These are phyloP conservation scores for Littorina saxatilis DNA, from an alignment of 1,140 invertebrate genomes.

Conservation along the genomic window DNA sequence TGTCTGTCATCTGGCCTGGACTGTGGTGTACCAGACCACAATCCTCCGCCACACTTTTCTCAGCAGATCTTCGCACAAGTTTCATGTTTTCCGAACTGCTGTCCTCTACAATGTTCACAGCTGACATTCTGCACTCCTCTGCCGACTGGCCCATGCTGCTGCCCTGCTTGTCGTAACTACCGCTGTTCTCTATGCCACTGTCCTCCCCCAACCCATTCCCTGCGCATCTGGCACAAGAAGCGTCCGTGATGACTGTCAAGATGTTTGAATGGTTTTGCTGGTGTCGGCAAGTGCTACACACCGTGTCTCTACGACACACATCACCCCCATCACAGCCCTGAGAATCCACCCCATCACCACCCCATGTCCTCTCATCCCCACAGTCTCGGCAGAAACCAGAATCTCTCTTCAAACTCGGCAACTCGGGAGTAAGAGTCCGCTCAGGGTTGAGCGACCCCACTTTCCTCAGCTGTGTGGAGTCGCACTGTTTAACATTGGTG, in stretches of 20 bases:
- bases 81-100: conserved; percentile 50
- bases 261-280: too few species aligned
- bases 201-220: background rate
- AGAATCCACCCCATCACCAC: too few species aligned
- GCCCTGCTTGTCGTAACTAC: background rate
- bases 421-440: background rate
- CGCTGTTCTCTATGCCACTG: conserved; percentile 18
- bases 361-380: too few species aligned
- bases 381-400: too few species aligned
- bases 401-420: background rate
- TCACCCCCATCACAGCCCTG: too few species aligned
- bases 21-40: too few species aligned
- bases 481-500: background rate
- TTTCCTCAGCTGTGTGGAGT: background rate
- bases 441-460: conserved; percentile 1
- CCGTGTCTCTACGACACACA: too few species aligned
- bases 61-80: conserved; percentile 42
- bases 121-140: conserved; percentile 49
- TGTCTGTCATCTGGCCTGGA: too few species aligned
- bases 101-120: conserved; percentile 51
- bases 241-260: too few species aligned
- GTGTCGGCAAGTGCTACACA: too few species aligned
- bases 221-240: background rate
- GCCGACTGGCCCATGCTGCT: background rate
- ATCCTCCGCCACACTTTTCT: too few species aligned